Percentiles rank a stretch among this genome's conserved stretches.
phyloP scores from a whole-genome alignment of 1,140 invertebrate species.

The Sweltsa coloradensis region DNA sequence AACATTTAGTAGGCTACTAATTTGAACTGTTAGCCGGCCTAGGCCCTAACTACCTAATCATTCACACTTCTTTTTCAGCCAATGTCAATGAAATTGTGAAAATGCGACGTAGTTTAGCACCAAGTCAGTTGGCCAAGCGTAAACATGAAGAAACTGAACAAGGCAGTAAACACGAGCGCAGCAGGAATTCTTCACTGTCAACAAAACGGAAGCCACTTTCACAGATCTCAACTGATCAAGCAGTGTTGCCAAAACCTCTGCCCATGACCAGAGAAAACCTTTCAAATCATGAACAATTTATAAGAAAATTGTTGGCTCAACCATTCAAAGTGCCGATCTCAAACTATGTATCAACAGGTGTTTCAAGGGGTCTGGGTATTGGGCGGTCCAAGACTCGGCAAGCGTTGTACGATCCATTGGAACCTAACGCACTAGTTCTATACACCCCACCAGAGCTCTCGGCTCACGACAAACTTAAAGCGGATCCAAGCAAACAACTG shows the following conservation, averaged over 20 bases:
- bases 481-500: conserved; percentile 48
- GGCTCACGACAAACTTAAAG: conserved; percentile 74
- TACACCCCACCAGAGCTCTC: conserved; percentile 72
- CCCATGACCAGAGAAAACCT: conserved; percentile 26
- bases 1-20: too few relatives aligned
- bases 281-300: conserved; percentile 48
- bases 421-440: conserved; percentile 84
- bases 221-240: conserved; percentile 21
- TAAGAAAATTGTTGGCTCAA: conserved; percentile 69
- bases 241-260: conserved; percentile 20
- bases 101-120: conserved; percentile 38
- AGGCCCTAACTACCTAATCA: too few relatives aligned
- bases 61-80: too few relatives aligned
- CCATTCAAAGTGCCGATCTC: conserved; percentile 92
- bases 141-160: conserved; percentile 26
- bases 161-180: conserved; percentile 17
- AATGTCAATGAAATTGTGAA: too few relatives aligned
- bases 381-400: conserved; percentile 51
- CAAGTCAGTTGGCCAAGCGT: conserved; percentile 40
- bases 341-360: conserved; percentile 61
- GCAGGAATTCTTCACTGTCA: conserved; percentile 22
- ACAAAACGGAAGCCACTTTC: conserved; percentile 22
- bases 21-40: too few relatives aligned
- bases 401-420: conserved; percentile 86
- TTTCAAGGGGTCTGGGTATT: conserved; percentile 57